Evolutionary conservation across 1,140 invertebrate species (phyloP), one percentile per base, ranked within the genome.

Genomic region (Drosophila lacertosa): DNA sequence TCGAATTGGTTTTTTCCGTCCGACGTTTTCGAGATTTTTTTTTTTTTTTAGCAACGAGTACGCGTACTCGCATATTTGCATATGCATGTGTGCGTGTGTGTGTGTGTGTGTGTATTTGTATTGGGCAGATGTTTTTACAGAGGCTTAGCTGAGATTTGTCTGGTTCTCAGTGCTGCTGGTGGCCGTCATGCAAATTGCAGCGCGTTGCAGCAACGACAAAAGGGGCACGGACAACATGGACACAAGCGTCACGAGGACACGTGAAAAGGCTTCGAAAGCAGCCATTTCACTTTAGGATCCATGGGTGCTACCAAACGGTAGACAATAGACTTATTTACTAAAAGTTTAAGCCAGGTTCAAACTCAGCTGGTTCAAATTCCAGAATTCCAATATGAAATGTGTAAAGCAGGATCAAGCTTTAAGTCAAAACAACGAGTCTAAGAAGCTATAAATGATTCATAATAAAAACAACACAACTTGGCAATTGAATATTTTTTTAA

Each of bases 1-100:
- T 86, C 51, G 71, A 59, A 77, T 86, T 81, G 81, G 65, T 71
- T 81, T 84, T 88, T 86, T 84, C 82, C 68, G 53, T 71, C 44
- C 57, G 33, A 64, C 40, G 20, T 32, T 64, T 64, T 54, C 37
- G 50, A 64, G 59, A 53, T 35, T 60, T 16, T 24, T 47, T 44
- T 44, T 47, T 45, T 35, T 60, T 16, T 24, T 47, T 44, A 22
- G 15, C 37, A 48, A 57, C 40, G 53, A 48, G 42, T 54, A 59
- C 78, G 59, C 44, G 29, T 55, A 64, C 29, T 55, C 11, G 39
- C 24, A 59, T 5, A 59, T 32, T 18, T 22, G 57, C 33, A 44
- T 48, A 54, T 24, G 16, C 18, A 39, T 48, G 22, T 44, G 24
- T 24, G 4, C 22, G 32, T 15, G n/a, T 32, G 16, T 9, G 11